Evolutionary conservation across 1,140 invertebrate species (phyloP).

Genomic region (Hestina assimilis): DNA sequence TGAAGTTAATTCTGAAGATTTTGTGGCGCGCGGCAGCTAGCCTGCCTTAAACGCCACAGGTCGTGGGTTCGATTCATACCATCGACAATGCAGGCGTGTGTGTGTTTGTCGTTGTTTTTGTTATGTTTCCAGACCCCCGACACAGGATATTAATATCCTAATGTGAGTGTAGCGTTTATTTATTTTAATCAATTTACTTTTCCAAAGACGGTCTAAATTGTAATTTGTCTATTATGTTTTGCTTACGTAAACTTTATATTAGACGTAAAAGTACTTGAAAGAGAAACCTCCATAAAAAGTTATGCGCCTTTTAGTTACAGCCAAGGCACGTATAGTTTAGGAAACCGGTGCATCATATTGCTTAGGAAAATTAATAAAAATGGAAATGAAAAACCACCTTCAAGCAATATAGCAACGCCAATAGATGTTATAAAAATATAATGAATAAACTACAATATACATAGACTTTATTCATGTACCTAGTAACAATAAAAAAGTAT

Average conservation of each 20-base stretch:
- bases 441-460: not conserved
- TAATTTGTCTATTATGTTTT: not conserved
- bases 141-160: no score
- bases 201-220: not conserved
- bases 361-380: constrained; percentile 66
- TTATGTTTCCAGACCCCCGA: no score
- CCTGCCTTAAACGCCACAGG: no score
- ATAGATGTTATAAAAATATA: not conserved
- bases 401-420: constrained; percentile 1
- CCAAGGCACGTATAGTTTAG: constrained; percentile 58
- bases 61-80: no score
- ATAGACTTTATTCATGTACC: no score
- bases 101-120: not conserved
- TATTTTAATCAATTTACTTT: not conserved
- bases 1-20: no score
- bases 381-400: constrained; percentile 7
- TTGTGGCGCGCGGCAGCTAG: no score
- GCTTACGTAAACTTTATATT: constrained; percentile 37
- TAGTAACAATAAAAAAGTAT: not conserved
- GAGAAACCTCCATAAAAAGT: constrained; percentile 65
- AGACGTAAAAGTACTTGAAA: constrained; percentile 47
- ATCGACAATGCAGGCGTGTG: no score
- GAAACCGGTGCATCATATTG: constrained; percentile 69
- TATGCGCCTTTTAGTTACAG: constrained; percentile 62
- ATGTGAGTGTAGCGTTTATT: not conserved